Percentiles rank a stretch among this genome's conserved stretches.
phyloP scores from a whole-genome alignment of 1,140 invertebrate species.

The Asobara japonica region DNA sequence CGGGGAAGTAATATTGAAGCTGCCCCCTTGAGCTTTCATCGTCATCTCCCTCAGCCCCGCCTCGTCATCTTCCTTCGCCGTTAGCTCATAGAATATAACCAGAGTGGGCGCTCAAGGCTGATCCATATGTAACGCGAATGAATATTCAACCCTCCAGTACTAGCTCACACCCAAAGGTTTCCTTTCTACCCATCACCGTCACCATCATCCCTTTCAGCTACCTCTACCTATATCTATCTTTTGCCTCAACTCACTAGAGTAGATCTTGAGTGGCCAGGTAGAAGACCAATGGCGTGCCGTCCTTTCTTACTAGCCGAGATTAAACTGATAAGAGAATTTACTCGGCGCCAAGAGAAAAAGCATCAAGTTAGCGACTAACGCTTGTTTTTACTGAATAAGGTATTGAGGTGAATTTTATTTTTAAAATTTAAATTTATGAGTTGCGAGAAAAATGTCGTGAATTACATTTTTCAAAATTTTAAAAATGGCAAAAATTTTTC shows the following conservation, averaged over 20 bases:
- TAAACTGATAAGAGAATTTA: neutral
- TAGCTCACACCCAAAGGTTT: slow-evolving; percentile 21
- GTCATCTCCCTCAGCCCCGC: slow-evolving; percentile 25
- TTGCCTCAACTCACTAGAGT: neutral
- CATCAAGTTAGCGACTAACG: no score
- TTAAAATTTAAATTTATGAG: no score
- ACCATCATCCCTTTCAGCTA: slow-evolving; percentile 27
- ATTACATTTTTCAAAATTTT: no score
- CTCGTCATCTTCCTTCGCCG: slow-evolving; percentile 32
- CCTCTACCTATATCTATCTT: neutral
- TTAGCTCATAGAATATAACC: slow-evolving; percentile 34
- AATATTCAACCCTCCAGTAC: slow-evolving; percentile 62
- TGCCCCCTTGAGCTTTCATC: slow-evolving; percentile 8
- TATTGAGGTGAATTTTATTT: no score
- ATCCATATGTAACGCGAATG: slow-evolving; percentile 67
- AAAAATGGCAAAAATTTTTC: no score
- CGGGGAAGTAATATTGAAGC: slow-evolving; percentile 6
- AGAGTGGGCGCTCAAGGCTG: slow-evolving; percentile 51
- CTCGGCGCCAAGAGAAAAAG: no score
- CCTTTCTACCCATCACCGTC: neutral
- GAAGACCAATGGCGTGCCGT: slow-evolving; percentile 16
- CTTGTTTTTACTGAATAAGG: no score
- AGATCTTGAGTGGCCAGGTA: slow-evolving; percentile 50
- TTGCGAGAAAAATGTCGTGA: no score
- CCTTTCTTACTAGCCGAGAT: slow-evolving; percentile 1